Evolutionary conservation across 2,888 invertebrate genomes (phyloP).

Genomic region (Cancer borealis): DNA sequence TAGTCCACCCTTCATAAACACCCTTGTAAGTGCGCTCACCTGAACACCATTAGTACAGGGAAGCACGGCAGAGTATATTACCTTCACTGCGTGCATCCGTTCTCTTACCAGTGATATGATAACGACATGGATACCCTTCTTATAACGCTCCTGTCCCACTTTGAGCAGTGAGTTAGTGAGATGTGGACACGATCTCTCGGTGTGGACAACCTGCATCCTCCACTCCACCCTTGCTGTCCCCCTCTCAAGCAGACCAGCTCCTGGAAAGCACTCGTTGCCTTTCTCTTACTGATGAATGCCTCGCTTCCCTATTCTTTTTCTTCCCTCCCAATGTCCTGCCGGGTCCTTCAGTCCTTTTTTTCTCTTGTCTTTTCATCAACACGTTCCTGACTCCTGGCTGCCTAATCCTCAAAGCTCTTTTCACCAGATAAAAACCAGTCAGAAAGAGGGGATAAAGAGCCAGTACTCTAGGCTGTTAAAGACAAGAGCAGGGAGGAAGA

Average conservation of each 20-base stretch:
- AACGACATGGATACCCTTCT: background rate
- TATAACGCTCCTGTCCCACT: background rate
- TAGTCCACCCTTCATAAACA: background rate
- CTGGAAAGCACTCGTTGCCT: background rate
- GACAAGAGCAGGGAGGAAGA: constrained; percentile 42
- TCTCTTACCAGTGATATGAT: background rate
- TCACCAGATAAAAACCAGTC: constrained; percentile 44
- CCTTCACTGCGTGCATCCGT: background rate
- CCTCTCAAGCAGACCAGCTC: constrained; percentile 21
- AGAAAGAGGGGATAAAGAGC: constrained; percentile 42
- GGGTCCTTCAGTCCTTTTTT: constrained; percentile 37
- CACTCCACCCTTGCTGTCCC: background rate
- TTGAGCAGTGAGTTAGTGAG: background rate
- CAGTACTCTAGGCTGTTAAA: constrained; percentile 32
- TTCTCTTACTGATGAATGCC: constrained; percentile 37
- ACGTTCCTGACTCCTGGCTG: constrained; percentile 60
- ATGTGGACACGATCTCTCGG: background rate
- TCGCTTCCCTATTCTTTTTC: constrained; percentile 4
- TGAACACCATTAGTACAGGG: background rate
- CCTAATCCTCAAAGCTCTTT: constrained; percentile 62
- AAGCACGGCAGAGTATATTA: background rate
- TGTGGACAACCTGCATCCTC: background rate
- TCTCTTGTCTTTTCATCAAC: constrained; percentile 47
- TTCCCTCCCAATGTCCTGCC: constrained; percentile 32
- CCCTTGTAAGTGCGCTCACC: background rate